These are phyloP conservation scores for Psammodynastes pulverulentus DNA, from an alignment of 2,113 vertebrate genomes.

Conservation along the genomic window DNA sequence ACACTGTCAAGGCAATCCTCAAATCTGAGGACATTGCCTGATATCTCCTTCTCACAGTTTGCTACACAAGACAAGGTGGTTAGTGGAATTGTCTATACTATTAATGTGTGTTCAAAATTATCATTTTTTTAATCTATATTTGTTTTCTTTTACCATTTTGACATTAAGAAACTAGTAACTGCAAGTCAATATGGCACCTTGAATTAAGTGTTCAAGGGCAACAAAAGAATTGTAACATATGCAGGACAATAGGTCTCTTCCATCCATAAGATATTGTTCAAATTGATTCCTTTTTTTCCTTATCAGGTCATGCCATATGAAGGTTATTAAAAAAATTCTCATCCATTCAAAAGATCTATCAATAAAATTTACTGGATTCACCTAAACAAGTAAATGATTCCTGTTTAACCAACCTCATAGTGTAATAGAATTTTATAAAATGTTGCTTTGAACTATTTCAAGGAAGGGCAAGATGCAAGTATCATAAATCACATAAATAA, in stretches of 20 bases:
- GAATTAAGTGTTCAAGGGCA: background rate
- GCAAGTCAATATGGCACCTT: background rate
- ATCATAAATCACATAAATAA: background rate
- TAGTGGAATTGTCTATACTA: background rate
- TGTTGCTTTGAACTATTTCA: background rate
- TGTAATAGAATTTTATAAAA: background rate
- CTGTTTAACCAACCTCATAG: background rate
- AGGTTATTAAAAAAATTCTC: background rate
- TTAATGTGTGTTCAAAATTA: background rate
- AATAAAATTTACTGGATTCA: background rate
- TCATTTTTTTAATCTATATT: background rate
- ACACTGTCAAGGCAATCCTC: too few relatives aligned
- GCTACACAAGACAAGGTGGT: background rate
- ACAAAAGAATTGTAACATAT: background rate
- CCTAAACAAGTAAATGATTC: background rate
- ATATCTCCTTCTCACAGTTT: background rate
- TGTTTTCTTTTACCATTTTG: background rate
- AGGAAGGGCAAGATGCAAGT: background rate
- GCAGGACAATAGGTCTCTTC: background rate
- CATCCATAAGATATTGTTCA: background rate
- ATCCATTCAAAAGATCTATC: background rate
- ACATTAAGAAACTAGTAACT: background rate
- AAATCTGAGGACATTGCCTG: background rate
- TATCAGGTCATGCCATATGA: background rate
- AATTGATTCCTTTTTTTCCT: background rate